Evolutionary conservation across 2,797 vertebrate genomes (phyloP), one percentile per base, ranked within the genome.

Genomic region (Tadarida brasiliensis): DNA sequence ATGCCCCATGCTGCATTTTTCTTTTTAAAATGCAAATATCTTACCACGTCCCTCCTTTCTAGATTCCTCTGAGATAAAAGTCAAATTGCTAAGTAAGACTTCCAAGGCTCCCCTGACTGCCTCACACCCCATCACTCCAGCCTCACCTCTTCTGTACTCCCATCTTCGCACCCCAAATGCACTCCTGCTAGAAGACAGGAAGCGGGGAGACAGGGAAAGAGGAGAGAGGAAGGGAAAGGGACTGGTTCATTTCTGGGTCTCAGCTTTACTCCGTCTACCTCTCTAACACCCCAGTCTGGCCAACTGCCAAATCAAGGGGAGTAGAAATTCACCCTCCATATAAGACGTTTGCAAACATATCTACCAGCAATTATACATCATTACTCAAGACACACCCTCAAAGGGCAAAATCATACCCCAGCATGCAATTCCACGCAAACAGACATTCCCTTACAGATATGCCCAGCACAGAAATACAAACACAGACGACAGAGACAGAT

Each of bases 41-140:
- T 93, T 56, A 76, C 24, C 87, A 68, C 67, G 84, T 24, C 76
- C 61, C 33, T 78, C 92, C 83, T 91, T 77, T 59, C 70, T 74
- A 87, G 87, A 87, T 83, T 80, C 70, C 47, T 82, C 87, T 39
- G 47, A 86, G 51, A 59, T 83, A 91, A 97, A 96, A 93, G 92
- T 93, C 91, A 96, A 93, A 90, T 90, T 95, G 80, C 95, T 96
- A 94, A 96, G 87, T 83, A 30, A 11, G 44, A 88, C 56, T 86
- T 63, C 28, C 20, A 24, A 26, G 59, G 28, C 76, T 96, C 35
- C 56, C 80, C 70, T 35, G 71, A 70, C 91, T 93, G 80, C 87
- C 80, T 89, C 93, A 82, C 76, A 76, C 81, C 71, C 10, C 33
- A n/a, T 70, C 91, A 30, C 26, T 85, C 78, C 63, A 93, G 49